Conservation (phyloP, 1,140 invertebrate species). For the Calosoma granatense region DNA sequence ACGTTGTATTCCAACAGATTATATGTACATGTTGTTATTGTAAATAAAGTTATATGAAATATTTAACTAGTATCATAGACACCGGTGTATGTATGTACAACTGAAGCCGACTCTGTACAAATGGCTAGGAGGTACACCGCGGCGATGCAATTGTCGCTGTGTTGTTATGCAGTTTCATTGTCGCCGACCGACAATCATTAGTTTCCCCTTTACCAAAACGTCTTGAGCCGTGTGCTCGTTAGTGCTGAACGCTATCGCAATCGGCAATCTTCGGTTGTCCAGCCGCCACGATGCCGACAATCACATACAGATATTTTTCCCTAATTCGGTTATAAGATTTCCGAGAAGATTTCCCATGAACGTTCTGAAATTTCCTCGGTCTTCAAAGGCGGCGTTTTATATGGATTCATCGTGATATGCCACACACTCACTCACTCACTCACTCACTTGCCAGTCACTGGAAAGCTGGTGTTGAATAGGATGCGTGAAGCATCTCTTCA, state of each 20-base stretch:
- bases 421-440: too few relatives aligned
- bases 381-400: background rate
- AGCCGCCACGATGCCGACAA: background rate
- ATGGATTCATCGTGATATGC: background rate
- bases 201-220: background rate
- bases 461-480: background rate
- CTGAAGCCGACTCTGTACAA: too few relatives aligned
- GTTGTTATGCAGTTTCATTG: too few relatives aligned
- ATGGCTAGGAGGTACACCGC: too few relatives aligned
- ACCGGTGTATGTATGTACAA: too few relatives aligned
- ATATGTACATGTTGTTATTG: too few relatives aligned
- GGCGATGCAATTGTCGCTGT: too few relatives aligned
- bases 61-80: too few relatives aligned
- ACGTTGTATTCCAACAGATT: too few relatives aligned
- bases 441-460: too few relatives aligned
- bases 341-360: conserved; percentile 6
- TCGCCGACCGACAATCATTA: background rate
- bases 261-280: background rate
- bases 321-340: conserved; percentile 9
- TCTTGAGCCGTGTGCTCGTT: background rate
- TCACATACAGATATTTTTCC: conserved; percentile 1
- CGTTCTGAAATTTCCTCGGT: conserved; percentile 1
- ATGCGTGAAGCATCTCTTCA: too few relatives aligned
- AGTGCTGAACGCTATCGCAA: background rate
- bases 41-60: too few relatives aligned